These are phyloP conservation scores for Trachelipus rathkii DNA, from an alignment of 1,140 invertebrate species.

Conservation along the genomic window DNA sequence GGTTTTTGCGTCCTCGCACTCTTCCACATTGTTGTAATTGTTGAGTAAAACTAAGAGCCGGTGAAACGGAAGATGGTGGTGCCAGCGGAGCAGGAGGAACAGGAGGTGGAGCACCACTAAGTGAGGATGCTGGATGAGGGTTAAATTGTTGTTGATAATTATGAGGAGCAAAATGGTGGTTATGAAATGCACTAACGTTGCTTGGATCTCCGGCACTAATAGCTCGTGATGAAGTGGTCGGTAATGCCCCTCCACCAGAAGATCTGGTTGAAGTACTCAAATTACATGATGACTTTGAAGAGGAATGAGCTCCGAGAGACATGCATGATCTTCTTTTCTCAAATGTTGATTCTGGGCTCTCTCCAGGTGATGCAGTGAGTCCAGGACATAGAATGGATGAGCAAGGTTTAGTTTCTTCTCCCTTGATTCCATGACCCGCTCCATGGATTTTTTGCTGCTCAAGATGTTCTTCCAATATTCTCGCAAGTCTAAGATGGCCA, in stretches of 20 bases:
- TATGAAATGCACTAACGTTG: conserved; percentile 6
- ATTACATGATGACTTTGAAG: conserved; percentile 68
- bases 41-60: conserved; percentile 63
- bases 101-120: background rate
- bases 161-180: conserved; percentile 31
- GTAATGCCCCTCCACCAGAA: conserved; percentile 39
- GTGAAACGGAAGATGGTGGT: conserved; percentile 41
- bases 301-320: conserved; percentile 62
- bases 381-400: conserved; percentile 58
- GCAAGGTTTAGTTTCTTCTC: conserved; percentile 64
- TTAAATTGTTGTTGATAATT: conserved; percentile 25
- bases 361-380: conserved; percentile 49
- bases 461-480: conserved; percentile 55
- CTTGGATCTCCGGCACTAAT: background rate
- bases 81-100: conserved; percentile 48
- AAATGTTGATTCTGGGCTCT: conserved; percentile 64
- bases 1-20: conserved; percentile 47
- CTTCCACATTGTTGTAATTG: conserved; percentile 63
- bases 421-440: conserved; percentile 14
- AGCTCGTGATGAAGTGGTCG: conserved; percentile 1
- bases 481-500: conserved; percentile 66
- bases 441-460: conserved; percentile 30
- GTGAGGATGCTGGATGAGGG: background rate
- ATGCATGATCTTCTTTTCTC: conserved; percentile 66
- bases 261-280: conserved; percentile 59